Conservation (phyloP, 1,140 invertebrate species). For the Listronotus oregonensis region DNA sequence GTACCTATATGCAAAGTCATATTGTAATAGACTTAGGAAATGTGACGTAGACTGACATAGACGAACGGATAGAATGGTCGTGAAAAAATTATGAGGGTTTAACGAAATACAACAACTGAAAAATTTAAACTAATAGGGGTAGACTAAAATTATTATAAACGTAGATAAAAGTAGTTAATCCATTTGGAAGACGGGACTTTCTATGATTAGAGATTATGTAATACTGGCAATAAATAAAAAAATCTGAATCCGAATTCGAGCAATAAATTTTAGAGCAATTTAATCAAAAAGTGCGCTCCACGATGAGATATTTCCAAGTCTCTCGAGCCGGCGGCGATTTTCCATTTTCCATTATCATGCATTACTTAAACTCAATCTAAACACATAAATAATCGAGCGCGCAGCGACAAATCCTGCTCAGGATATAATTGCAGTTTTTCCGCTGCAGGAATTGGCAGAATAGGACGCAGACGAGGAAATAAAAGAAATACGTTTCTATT, state of each 20-base stretch:
- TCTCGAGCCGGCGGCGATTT: slow-evolving; percentile 33
- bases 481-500: slow-evolving; percentile 5
- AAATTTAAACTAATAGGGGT: too few species aligned
- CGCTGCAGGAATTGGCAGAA: slow-evolving; percentile 29
- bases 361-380: slow-evolving; percentile 49
- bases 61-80: too few species aligned
- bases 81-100: too few species aligned
- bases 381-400: slow-evolving; percentile 46
- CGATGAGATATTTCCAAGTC: slow-evolving; percentile 37
- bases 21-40: too few species aligned
- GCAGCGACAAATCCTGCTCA: slow-evolving; percentile 40
- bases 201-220: too few species aligned
- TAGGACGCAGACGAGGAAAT: neutral
- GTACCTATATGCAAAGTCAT: too few species aligned
- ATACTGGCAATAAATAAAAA: slow-evolving; percentile 32
- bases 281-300: slow-evolving; percentile 46
- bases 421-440: slow-evolving; percentile 39
- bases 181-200: too few species aligned
- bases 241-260: slow-evolving; percentile 23
- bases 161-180: too few species aligned
- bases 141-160: too few species aligned
- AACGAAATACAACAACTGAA: too few species aligned
- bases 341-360: slow-evolving; percentile 46
- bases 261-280: slow-evolving; percentile 47
- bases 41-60: too few species aligned